Evolutionary conservation across 2,113 vertebrate species (phyloP).

Genomic region (Narcine bancroftii): DNA sequence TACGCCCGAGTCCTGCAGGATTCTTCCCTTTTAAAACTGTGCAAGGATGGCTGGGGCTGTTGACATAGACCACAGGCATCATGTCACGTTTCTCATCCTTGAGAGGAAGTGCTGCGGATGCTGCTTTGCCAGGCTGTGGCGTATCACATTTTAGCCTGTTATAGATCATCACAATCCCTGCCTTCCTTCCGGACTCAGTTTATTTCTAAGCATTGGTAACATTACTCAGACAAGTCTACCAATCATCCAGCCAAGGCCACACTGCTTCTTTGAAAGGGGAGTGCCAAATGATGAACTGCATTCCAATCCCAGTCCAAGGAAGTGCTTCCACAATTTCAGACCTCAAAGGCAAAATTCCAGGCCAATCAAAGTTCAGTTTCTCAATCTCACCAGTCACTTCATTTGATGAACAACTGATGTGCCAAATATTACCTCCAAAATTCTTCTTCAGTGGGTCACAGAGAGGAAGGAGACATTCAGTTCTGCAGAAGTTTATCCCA

Average conservation of each 20-base stretch:
- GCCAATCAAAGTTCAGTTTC: background rate
- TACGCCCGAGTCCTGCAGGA: no score
- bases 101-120: background rate
- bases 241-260: background rate
- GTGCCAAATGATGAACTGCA: background rate
- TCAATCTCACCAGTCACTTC: background rate
- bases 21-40: background rate
- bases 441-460: background rate
- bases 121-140: background rate
- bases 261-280: background rate
- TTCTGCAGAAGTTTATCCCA: background rate
- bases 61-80: no score
- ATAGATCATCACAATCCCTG: background rate
- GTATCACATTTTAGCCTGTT: background rate
- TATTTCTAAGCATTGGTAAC: background rate
- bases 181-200: conserved; percentile 9
- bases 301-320: background rate
- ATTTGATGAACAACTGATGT: background rate
- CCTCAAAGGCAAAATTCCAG: background rate
- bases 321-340: background rate
- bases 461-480: background rate
- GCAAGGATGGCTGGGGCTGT: background rate
- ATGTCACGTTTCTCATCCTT: background rate
- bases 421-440: background rate
- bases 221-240: background rate